Percentiles rank a stretch among this genome's conserved stretches.
Evolutionary conservation across 92 coral and sea anemone species (phyloP).

Genomic region (Zoanthus sansibaricus): DNA sequence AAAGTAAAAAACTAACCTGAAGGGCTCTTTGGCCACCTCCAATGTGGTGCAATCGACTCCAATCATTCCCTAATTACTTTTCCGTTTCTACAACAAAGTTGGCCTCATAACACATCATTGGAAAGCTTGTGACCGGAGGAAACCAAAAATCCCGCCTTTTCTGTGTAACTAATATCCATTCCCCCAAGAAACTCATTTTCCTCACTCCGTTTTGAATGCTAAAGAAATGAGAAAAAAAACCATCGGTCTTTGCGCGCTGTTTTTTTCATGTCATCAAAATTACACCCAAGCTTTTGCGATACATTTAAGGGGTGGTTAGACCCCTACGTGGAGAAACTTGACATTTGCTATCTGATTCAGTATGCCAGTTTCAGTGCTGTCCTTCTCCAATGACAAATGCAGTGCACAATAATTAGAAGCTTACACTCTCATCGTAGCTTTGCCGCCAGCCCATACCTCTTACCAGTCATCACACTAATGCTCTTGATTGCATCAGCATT

Average conservation of each 20-base stretch:
- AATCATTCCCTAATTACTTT: constrained; percentile 5
- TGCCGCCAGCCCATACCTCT: too few relatives aligned
- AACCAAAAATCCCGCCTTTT: constrained; percentile 19
- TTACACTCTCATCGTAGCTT: too few relatives aligned
- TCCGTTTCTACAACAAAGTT: not conserved
- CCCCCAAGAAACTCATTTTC: constrained; percentile 4
- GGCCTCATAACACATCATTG: too few relatives aligned
- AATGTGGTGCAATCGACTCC: constrained; percentile 8
- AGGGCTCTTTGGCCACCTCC: not conserved
- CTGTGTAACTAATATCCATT: not conserved
- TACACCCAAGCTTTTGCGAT: constrained; percentile 19
- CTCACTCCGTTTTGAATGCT: not conserved
- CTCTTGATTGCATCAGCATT: too few relatives aligned
- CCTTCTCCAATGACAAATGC: too few relatives aligned
- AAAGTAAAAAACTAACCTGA: constrained; percentile 22
- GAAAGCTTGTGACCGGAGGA: constrained; percentile 22
- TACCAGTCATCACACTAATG: too few relatives aligned
- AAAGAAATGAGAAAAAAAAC: not conserved
- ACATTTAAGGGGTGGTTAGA: constrained; percentile 32
- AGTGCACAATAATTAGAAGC: too few relatives aligned
- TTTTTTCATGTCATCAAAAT: constrained; percentile 8
- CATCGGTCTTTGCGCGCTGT: constrained; percentile 21
- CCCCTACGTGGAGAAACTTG: not conserved
- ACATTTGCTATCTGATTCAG: too few relatives aligned
- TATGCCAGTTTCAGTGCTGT: too few relatives aligned